Base-by-base conservation (phyloP, 35 echinoderm and acorn worm genomes). In the Holothuria glaberrima region DNA sequence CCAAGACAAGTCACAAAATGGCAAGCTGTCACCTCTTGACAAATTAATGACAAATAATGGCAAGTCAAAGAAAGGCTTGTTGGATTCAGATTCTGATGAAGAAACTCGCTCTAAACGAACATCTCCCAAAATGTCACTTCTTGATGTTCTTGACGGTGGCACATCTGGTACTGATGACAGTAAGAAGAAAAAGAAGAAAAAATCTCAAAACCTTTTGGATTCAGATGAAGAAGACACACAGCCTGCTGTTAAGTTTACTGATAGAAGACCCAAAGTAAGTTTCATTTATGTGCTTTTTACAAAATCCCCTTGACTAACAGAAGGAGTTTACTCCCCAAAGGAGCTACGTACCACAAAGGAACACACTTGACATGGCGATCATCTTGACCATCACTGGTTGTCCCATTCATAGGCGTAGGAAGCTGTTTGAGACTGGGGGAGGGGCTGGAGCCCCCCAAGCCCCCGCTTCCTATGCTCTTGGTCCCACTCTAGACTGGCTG, bases 31-130 rank as follows among this genome's bases (percentile, higher is more conserved):
- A 33, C 80, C 80, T 58, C 57, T 84, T 59, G 80, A 84, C 24
- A 62, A 84, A n/a, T 33, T 84, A 36, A 36, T 63, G 25, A 58
- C 59, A 9, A 56, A 57, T 25, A 84, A 31, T 33, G 57, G 33
- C 21, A 63, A 38, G 36, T 54, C 80, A 61, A 84, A 84, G 56
- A 84, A 84, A 30, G 80, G 33, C 4, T 63, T 84, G 56, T 30
- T 84, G 4, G 80, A 84, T 33, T 84, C 80, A 20, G 80, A 59
- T 84, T 84, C 80, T 30, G 76, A 81, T 2, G 80, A 84, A 36
- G 79, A 84, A 32, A 63, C 33, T 48, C 25, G 3, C 57, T 16
- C 80, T 28, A 29, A 27, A 30, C 17, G 48, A 84, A n/a, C 28
- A 22, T 24, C 80, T 33, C 52, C n/a, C 12, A 84, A 84, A 19